Evolutionary conservation across 2,888 invertebrate genomes (phyloP).

Genomic region (Junonia oenone): DNA sequence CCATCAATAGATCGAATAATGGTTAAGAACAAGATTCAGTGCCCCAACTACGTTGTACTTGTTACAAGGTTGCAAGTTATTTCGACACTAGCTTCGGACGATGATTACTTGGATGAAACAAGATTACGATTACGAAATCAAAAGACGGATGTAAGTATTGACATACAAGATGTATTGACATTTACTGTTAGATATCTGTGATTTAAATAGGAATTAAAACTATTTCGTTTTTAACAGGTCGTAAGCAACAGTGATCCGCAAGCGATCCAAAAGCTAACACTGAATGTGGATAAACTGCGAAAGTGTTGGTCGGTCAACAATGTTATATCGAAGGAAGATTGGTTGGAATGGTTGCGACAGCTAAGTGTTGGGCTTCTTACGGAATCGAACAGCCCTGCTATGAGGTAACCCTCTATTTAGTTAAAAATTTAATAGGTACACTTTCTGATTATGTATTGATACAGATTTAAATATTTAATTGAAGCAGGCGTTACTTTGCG

Average conservation of each 20-base stretch:
- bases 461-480: too few relatives aligned
- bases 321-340: constrained; percentile 97
- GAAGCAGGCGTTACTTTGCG: too few relatives aligned
- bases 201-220: neutral
- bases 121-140: constrained; percentile 84
- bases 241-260: constrained; percentile 66
- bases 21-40: constrained; percentile 88
- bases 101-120: constrained; percentile 83
- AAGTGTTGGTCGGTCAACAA: constrained; percentile 93
- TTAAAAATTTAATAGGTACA: too few relatives aligned
- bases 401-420: too few relatives aligned
- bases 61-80: constrained; percentile 86
- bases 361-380: constrained; percentile 94
- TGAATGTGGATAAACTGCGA: constrained; percentile 89
- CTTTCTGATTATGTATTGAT: too few relatives aligned
- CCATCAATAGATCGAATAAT: constrained; percentile 93
- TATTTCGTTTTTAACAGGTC: constrained; percentile 42
- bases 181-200: too few relatives aligned
- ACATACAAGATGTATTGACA: constrained; percentile 32
- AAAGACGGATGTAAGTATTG: constrained; percentile 82
- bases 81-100: constrained; percentile 87
- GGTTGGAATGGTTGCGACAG: constrained; percentile 97
- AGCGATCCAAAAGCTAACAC: constrained; percentile 87
- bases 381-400: constrained; percentile 96
- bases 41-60: constrained; percentile 88